Conservation (phyloP, 2,113 vertebrate genomes). For the Tonatia bakeri region DNA sequence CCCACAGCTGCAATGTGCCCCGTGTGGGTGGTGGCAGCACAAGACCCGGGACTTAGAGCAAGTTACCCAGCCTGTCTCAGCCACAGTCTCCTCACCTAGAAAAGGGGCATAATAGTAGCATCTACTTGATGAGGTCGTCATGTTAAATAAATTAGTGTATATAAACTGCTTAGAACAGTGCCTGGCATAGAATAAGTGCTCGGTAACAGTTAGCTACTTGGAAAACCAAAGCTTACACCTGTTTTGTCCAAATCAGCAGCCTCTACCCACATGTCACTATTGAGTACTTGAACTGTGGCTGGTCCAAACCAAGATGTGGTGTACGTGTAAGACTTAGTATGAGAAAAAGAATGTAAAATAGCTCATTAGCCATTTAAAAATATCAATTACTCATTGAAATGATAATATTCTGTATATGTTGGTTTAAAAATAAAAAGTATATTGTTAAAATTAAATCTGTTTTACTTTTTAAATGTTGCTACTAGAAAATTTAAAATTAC, state of each 20-base stretch:
- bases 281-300: neutral
- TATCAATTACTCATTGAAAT: neutral
- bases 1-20: rapidly evolving
- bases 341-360: neutral
- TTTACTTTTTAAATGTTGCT: neutral
- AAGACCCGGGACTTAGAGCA: neutral
- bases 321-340: neutral
- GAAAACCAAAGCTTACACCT: neutral
- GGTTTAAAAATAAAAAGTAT: neutral
- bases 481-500: neutral
- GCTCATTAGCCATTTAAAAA: neutral
- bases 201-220: neutral
- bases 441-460: neutral
- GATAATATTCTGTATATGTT: neutral
- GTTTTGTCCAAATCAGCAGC: neutral
- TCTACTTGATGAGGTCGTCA: neutral
- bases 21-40: neutral
- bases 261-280: neutral
- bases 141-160: neutral
- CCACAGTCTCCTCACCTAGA: neutral
- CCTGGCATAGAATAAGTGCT: neutral
- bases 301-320: neutral
- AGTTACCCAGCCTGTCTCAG: neutral
- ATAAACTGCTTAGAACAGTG: neutral
- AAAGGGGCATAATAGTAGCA: neutral